Percentiles rank a stretch among this genome's conserved stretches.
Evolutionary conservation across 2,797 vertebrate genomes (phyloP).

Genomic region (Sebastes nivosus): DNA sequence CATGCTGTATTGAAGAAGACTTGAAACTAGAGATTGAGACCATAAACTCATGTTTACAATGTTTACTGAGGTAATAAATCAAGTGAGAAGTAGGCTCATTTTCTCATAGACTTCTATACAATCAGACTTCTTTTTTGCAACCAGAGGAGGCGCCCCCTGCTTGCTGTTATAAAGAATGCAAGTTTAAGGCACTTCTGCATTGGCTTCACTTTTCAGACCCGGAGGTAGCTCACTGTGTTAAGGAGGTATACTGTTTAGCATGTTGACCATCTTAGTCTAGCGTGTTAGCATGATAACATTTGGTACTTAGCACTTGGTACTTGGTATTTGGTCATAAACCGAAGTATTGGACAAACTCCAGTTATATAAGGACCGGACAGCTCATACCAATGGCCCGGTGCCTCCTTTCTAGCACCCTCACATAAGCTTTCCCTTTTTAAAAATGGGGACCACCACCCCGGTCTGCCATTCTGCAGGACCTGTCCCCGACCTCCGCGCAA

Average conservation of each 20-base stretch:
- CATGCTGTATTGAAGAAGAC: too few relatives aligned
- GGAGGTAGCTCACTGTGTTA: too few relatives aligned
- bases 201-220: too few relatives aligned
- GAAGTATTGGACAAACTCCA: background rate
- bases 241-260: background rate
- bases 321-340: background rate
- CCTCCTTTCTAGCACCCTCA: background rate
- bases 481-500: background rate
- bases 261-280: background rate
- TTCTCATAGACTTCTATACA: too few relatives aligned
- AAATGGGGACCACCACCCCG: background rate
- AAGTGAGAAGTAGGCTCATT: too few relatives aligned
- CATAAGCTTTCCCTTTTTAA: background rate
- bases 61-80: too few relatives aligned
- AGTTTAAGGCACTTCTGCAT: accelerated
- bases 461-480: background rate
- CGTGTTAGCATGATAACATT: background rate
- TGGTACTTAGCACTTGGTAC: background rate
- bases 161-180: too few relatives aligned
- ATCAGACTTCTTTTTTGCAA: too few relatives aligned
- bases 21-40: too few relatives aligned
- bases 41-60: too few relatives aligned
- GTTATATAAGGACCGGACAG: background rate
- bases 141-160: too few relatives aligned
- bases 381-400: background rate